phyloP scores from a whole-genome alignment of 1,140 invertebrate species.

The Drosophila subobscura region DNA sequence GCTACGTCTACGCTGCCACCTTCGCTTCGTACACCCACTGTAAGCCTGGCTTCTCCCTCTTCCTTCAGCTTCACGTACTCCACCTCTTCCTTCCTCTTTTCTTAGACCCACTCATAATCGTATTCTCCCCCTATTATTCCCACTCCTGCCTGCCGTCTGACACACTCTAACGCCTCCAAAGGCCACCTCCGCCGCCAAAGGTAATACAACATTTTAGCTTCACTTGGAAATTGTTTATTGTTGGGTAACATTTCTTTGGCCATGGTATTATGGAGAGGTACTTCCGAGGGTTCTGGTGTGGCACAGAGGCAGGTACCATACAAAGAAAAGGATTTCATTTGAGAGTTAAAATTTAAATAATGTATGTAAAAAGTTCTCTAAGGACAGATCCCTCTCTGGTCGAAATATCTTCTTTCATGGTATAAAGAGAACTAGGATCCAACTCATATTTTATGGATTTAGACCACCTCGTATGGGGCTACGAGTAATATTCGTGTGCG shows the following conservation, averaged over 20 bases:
- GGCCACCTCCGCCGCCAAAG: slow-evolving; percentile 5
- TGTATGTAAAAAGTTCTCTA: background rate
- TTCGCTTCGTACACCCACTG: background rate
- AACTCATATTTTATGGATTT: slow-evolving; percentile 74
- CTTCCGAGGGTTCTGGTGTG: no score
- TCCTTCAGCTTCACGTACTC: no score
- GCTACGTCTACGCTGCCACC: slow-evolving; percentile 2
- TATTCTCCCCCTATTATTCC: no score
- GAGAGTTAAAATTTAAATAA: no score
- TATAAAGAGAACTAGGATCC: slow-evolving; percentile 70
- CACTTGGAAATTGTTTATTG: slow-evolving; percentile 39
- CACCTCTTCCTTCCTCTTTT: no score
- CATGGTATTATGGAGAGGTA: no score
- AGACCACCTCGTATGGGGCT: slow-evolving; percentile 18
- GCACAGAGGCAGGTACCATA: no score
- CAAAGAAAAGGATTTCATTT: no score
- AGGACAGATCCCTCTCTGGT: background rate
- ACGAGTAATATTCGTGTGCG: slow-evolving; percentile 5
- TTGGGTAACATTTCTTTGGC: slow-evolving; percentile 21
- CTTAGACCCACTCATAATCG: no score
- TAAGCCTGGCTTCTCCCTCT: background rate
- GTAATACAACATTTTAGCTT: slow-evolving; percentile 24
- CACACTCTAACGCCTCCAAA: slow-evolving; percentile 40
- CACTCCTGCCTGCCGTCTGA: background rate
- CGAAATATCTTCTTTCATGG: slow-evolving; percentile 6